These are phyloP conservation scores for Philaenus spumarius DNA, from an alignment of 1,140 invertebrate genomes.

Conservation along the genomic window DNA sequence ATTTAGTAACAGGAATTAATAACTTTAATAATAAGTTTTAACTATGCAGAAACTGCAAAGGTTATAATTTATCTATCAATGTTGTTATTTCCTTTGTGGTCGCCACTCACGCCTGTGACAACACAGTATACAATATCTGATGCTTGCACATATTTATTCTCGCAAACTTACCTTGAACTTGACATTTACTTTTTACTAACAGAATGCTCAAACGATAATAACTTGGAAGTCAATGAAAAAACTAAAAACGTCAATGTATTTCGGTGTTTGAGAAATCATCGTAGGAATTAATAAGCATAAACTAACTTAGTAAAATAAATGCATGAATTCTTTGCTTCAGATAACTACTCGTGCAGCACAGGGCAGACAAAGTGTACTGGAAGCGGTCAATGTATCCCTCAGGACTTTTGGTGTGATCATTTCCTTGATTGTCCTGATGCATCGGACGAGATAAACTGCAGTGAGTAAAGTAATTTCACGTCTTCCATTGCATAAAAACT, in stretches of 20 bases:
- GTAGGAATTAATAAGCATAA: background rate
- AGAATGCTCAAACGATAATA: too few species aligned
- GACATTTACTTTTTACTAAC: too few species aligned
- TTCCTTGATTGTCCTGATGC: conserved; percentile 41
- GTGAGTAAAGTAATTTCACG: conserved; percentile 29
- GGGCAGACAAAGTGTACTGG: conserved; percentile 18
- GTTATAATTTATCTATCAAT: too few species aligned
- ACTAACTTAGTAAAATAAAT: background rate
- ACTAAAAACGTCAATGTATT: background rate
- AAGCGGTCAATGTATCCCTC: conserved; percentile 40
- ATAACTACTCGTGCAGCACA: conserved; percentile 3
- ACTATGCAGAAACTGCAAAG: too few species aligned
- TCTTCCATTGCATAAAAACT: background rate
- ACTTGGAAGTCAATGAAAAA: background rate
- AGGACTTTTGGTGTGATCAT: conserved; percentile 40
- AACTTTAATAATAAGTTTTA: too few species aligned
- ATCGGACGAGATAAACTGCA: conserved; percentile 42
- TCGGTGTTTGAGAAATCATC: background rate
- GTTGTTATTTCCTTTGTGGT: too few species aligned
- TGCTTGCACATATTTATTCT: too few species aligned
- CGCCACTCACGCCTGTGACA: too few species aligned
- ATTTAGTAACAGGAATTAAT: too few species aligned
- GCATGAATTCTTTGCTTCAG: background rate
- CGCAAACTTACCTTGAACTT: too few species aligned
- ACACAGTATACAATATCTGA: too few species aligned